Percentiles rank a stretch among this genome's conserved stretches.
Evolutionary conservation across 2,113 vertebrate species (phyloP).

Genomic region (Brachyhypopomus occidentalis): DNA sequence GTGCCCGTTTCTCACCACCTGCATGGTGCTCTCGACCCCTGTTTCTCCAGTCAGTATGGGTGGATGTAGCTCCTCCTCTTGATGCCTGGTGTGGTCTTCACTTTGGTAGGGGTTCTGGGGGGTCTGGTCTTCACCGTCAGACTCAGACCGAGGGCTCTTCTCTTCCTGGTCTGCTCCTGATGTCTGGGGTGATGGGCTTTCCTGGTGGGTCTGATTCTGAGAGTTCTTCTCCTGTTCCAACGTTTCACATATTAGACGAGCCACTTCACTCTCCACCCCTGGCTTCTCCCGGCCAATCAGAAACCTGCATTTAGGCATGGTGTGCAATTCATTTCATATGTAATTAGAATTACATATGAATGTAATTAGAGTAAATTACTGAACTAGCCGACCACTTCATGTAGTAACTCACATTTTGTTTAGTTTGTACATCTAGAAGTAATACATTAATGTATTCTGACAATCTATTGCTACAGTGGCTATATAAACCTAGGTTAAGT

Average conservation of each 20-base stretch:
- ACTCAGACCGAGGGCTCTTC: neutral
- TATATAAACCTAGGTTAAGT: too few relatives aligned
- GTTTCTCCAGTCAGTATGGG: slow-evolving; percentile 9
- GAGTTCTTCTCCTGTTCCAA: slow-evolving; percentile 82
- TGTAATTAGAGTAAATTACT: too few relatives aligned
- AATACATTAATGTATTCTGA: too few relatives aligned
- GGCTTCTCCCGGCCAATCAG: slow-evolving; percentile 86
- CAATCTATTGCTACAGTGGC: too few relatives aligned
- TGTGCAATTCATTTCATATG: neutral
- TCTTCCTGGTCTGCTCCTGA: neutral
- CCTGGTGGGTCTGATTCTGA: slow-evolving; percentile 9
- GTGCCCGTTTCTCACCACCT: slow-evolving; percentile 36
- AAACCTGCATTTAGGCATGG: slow-evolving; percentile 63
- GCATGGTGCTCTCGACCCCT: slow-evolving; percentile 37
- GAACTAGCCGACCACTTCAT: neutral
- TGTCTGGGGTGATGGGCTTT: neutral
- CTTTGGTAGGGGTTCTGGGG: neutral
- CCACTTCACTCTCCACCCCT: slow-evolving; percentile 88
- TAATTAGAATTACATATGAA: neutral
- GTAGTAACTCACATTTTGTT: too few relatives aligned
- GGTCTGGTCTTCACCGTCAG: neutral
- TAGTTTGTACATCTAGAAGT: too few relatives aligned
- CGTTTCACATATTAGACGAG: slow-evolving; percentile 87
- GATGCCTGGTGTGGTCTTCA: slow-evolving; percentile 28
- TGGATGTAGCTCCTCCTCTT: slow-evolving; percentile 68